Conservation (phyloP, 2,797 vertebrate species). For the Brachymystax lenok region DNA sequence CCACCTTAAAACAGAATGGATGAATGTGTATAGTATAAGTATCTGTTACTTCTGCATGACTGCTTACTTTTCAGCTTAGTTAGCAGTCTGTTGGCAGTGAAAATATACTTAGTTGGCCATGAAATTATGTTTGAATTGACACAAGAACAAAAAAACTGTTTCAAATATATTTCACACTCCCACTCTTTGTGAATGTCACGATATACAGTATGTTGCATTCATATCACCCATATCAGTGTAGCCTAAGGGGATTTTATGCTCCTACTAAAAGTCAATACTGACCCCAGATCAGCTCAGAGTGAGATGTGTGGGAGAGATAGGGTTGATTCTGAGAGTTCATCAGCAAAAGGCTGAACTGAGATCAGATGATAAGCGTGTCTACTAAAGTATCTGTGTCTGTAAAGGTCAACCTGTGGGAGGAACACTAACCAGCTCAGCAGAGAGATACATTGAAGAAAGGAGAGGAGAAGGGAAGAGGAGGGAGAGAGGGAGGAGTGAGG, state of each 20-base stretch:
- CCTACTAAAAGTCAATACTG: not conserved
- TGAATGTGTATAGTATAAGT: not conserved
- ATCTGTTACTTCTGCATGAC: not conserved
- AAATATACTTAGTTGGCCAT: not conserved
- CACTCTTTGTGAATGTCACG: no score
- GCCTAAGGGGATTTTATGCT: not conserved
- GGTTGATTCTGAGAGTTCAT: not conserved
- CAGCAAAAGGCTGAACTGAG: constrained; percentile 5
- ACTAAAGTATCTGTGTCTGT: constrained; percentile 37
- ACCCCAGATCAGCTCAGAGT: not conserved
- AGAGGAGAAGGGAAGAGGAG: not conserved
- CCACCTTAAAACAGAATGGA: constrained; percentile 20
- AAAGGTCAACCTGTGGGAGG: constrained; percentile 65
- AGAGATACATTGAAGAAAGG: not conserved
- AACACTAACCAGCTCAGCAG: constrained; percentile 31
- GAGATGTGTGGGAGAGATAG: constrained; percentile 1
- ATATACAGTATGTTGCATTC: not conserved
- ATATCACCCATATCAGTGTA: not conserved
- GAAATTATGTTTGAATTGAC: not conserved
- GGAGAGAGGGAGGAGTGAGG: not conserved
- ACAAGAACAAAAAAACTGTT: not conserved
- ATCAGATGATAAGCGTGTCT: not conserved
- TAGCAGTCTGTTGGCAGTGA: not conserved
- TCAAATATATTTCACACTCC: not conserved
- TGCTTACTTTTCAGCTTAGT: not conserved